Base-by-base conservation (phyloP, 2,888 invertebrate species). In the Ichneumon xanthorius region DNA sequence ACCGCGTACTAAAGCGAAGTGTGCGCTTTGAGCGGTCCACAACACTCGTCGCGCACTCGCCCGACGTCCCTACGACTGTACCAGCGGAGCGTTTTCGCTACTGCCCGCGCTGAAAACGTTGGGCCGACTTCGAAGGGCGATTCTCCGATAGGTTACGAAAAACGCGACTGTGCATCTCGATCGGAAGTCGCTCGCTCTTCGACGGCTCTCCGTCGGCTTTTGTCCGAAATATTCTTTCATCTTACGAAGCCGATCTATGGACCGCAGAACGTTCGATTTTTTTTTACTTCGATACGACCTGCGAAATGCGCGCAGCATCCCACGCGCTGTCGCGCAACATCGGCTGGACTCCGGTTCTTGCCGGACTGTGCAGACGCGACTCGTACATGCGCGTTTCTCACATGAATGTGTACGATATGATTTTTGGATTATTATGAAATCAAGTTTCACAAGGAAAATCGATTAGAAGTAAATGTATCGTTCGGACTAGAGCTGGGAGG, bases 31-130 rank as follows among this genome's bases (percentile, higher is more conserved):
- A 70, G 70, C 76, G 30, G 14, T 30, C 65, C 37, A 76, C 65
- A 76, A 76, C 48, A 76, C 75, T 65, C 75, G 48, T 48, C 48
- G 19, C 45, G 19, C 14, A 22, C 53, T 22, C 5, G 37, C 63
- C 53, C 26, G 19, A n/a, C 45, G 16, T 37, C 37, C 30, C 68
- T 19, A 80, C 48, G 63, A n/a, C 63, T 63, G 33, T 30, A 33
- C 30, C 7, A 16, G n/a, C 30, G 33, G 16, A 63, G 30, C 30
- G 63, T 33, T 61, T 63, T 26, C 19, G 26, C n/a, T 86, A 87
- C 67, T 77, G 48, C 40, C 63, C 81, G 67, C 58, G 40, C 63
- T 58, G 33, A 79, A 87, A 87, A 81, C 87, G 58, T 73, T 45
- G 26, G 45, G 58, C 26, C 73, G 7, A 30, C 14, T 33, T 61